Evolutionary conservation across 2,113 vertebrate species (phyloP).

Genomic region (Formicarius rufipectus): DNA sequence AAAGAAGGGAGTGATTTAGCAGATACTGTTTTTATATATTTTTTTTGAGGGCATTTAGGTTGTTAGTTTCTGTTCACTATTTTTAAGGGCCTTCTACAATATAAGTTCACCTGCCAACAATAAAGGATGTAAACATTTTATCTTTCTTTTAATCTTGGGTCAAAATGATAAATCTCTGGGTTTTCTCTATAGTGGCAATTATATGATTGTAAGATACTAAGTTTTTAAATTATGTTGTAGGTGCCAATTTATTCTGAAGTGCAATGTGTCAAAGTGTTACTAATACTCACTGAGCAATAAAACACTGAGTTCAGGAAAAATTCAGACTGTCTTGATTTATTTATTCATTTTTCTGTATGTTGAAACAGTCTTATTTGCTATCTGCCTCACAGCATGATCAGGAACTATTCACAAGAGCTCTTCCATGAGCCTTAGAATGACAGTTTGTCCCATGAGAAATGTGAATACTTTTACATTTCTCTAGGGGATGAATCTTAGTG

Average conservation of each 20-base stretch:
- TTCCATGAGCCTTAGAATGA: neutral
- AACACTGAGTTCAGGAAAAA: conserved; percentile 17
- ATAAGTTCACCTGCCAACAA: conserved; percentile 11
- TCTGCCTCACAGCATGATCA: neutral
- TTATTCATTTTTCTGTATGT: neutral
- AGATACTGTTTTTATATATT: neutral
- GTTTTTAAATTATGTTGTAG: conserved; percentile 51
- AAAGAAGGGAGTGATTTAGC: conserved; percentile 17
- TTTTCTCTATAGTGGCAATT: neutral
- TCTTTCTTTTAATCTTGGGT: conserved; percentile 50
- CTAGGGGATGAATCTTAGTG: neutral
- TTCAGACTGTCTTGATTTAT: neutral
- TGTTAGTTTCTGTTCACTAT: conserved; percentile 21
- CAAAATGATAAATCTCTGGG: neutral
- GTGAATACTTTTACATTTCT: neutral
- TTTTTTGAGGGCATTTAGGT: neutral
- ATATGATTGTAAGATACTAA: neutral
- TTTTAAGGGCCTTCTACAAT: conserved; percentile 48
- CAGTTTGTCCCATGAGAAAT: neutral
- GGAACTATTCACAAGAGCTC: neutral
- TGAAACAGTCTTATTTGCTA: neutral
- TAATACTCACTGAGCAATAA: conserved; percentile 55
- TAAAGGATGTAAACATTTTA: conserved; percentile 57
- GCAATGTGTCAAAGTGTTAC: conserved; percentile 17
- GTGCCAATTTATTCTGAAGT: conserved; percentile 5